Evolutionary conservation across 64 coral and sea anemone genomes (phyloP), one percentile per base, ranked within the genome.

Genomic region (Acropora tenuis): DNA sequence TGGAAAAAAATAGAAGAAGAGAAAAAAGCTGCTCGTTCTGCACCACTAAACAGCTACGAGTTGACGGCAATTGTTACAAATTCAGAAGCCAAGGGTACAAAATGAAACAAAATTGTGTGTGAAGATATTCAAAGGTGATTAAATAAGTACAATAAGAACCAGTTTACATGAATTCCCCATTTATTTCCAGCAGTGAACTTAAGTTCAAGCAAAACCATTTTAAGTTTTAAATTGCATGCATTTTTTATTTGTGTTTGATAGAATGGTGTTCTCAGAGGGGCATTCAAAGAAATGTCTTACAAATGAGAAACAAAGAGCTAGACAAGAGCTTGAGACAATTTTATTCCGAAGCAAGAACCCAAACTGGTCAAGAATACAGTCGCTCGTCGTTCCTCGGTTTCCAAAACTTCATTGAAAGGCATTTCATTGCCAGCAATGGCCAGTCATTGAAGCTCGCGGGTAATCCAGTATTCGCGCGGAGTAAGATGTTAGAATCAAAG

Each of bases 401-500:
- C 19, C 30, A 17, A 65, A 60, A 83, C 55, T 60, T 58, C 15
- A 65, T 43, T 2, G 55, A 65, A 83, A 41, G 63, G n/a, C 43
- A 72, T 15, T 48, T 71, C 43, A 46, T 72, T 43, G 66, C 53
- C 9, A 71, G 47, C 20, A 65, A 73, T 17, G 59, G 46, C 66
- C 83, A 1, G 41, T 19, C 63, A 49, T 43, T 86, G 58, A 86
- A 69, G 43, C 41, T 86, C 8, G 47, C 83, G 16, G n/a, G 69
- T 4, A 73, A 73, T 86, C 83, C 83, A 67, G 40, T 73, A 48
- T 86, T 86, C 43, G 43, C 7, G 9, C 44, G 45, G 8, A 69
- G 59, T 43, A 50, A 86, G 69, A 86, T 73, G 83, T 41, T 86
- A 20, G 83, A 86, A 71, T 46, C 40, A 43, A 86, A 86, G 48